Percentiles rank a stretch among this genome's conserved stretches.
These are phyloP conservation scores for Platerodrilus igneus DNA, from an alignment of 2,888 invertebrate species.

Conservation along the genomic window DNA sequence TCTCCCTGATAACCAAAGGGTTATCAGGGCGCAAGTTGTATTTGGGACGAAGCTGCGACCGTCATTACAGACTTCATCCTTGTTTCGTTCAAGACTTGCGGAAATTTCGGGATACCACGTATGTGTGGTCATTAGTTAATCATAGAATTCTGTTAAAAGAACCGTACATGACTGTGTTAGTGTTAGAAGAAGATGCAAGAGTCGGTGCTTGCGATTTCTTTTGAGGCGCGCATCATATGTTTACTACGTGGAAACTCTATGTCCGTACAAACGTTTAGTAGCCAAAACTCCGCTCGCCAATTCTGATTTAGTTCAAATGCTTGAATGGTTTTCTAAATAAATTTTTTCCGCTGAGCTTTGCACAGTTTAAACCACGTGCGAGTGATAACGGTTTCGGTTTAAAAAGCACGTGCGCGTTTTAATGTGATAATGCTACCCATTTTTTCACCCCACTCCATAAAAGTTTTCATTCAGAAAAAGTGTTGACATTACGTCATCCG, in stretches of 20 bases:
- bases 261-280: conserved; percentile 42
- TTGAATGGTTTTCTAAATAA: conserved; percentile 24
- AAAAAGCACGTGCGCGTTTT: conserved; percentile 24
- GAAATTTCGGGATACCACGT: conserved; percentile 24
- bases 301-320: conserved; percentile 34
- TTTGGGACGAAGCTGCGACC: conserved; percentile 39
- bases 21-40: conserved; percentile 48
- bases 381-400: conserved; percentile 25
- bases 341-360: conserved; percentile 10
- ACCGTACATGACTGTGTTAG: conserved; percentile 37
- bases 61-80: conserved; percentile 17
- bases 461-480: conserved; percentile 60
- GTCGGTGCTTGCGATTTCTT: conserved; percentile 36
- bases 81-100: conserved; percentile 24
- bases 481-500: conserved; percentile 47
- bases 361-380: conserved; percentile 23
- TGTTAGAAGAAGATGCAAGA: conserved; percentile 38
- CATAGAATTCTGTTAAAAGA: conserved; percentile 42
- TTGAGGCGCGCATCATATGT: conserved; percentile 36
- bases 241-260: conserved; percentile 41
- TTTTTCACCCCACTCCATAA: conserved; percentile 50
- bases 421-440: conserved; percentile 33
- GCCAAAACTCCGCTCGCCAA: conserved; percentile 40
- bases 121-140: conserved; percentile 37
- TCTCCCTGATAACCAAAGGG: conserved; percentile 49